phyloP scores from a whole-genome alignment of 2,888 invertebrate genomes.

The Phasia obesa region DNA sequence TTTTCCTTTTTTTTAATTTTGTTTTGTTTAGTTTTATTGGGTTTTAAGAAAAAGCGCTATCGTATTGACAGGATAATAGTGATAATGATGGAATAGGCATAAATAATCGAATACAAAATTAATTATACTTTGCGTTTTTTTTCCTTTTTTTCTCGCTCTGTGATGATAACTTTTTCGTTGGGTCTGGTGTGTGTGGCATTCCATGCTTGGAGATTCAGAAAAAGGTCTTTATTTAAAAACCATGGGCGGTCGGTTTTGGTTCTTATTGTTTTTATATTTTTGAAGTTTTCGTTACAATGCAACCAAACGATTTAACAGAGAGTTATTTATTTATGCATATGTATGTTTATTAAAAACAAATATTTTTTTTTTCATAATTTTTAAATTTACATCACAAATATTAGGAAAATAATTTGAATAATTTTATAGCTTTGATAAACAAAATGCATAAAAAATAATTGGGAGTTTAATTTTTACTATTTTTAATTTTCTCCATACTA shows the following conservation, averaged over 20 bases:
- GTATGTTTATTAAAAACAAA: neutral
- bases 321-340: neutral
- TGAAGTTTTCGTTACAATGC: neutral
- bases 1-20: neutral
- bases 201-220: neutral
- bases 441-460: neutral
- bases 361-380: neutral
- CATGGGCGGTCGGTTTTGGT: constrained; percentile 42
- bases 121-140: constrained; percentile 8
- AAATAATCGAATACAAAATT: constrained; percentile 37
- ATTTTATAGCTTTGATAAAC: neutral
- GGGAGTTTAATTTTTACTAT: no score
- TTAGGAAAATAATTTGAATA: neutral
- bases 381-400: neutral
- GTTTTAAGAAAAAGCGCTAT: constrained; percentile 61
- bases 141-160: neutral
- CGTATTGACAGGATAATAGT: constrained; percentile 71
- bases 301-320: neutral
- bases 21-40: constrained; percentile 10
- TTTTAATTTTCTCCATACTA: no score
- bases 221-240: constrained; percentile 42
- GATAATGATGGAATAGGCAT: constrained; percentile 65
- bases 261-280: neutral
- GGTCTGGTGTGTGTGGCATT: constrained; percentile 46
- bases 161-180: neutral